These are phyloP conservation scores for Campylomormyrus numenius DNA, from an alignment of 2,113 vertebrate genomes.

Conservation along the genomic window DNA sequence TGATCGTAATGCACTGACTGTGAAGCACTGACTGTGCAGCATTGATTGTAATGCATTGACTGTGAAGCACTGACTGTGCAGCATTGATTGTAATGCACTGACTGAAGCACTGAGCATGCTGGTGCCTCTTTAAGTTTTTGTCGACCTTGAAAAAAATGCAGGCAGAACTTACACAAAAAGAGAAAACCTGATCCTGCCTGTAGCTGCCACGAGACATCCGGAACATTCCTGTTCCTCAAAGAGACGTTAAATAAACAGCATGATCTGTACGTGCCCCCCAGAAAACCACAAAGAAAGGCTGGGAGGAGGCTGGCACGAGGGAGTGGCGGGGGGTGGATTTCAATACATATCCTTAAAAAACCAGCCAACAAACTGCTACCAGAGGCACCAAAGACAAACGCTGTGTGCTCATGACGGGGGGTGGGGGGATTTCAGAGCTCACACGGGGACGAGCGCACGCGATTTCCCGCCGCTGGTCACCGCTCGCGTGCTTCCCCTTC, in stretches of 20 bases:
- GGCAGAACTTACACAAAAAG: not conserved
- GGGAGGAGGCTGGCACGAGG: not conserved
- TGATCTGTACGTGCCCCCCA: not conserved
- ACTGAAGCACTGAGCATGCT: not conserved
- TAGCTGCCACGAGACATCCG: conserved; percentile 6
- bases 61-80: not conserved
- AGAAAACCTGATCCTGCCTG: not conserved
- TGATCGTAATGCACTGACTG: not conserved
- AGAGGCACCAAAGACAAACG: not conserved
- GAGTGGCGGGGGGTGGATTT: not conserved
- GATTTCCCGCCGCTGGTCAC: not conserved
- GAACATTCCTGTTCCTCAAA: conserved; percentile 18
- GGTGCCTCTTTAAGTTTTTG: not conserved
- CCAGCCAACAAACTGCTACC: not conserved
- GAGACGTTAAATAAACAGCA: conserved; percentile 14
- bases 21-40: not conserved
- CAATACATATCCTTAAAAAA: conserved; percentile 3
- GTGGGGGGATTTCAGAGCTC: not conserved
- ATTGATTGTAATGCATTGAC: not conserved
- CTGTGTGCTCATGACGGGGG: conserved; percentile 5
- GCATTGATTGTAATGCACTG: not conserved
- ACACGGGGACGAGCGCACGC: not conserved
- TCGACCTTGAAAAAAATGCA: not conserved
- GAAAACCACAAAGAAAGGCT: conserved; percentile 8
- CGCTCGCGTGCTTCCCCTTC: not conserved